These are phyloP conservation scores for Leptobrachium leishanense DNA, from an alignment of 2,113 vertebrate species.

Conservation along the genomic window DNA sequence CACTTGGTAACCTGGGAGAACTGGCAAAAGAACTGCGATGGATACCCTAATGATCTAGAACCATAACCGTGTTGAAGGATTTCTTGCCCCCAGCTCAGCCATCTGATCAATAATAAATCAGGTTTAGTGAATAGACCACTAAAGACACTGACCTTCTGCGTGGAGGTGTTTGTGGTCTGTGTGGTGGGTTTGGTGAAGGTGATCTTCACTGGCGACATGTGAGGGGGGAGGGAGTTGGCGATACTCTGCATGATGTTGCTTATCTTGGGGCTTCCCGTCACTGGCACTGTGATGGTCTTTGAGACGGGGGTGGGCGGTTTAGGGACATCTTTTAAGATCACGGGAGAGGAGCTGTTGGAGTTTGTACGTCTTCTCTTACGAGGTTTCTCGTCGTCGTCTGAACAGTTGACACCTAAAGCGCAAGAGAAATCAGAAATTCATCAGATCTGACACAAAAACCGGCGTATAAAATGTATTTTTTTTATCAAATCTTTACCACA, in stretches of 20 bases:
- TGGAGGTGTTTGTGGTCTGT: conserved; percentile 90
- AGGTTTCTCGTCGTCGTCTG: conserved; percentile 96
- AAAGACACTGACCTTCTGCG: conserved; percentile 84
- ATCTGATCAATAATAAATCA: too few species aligned
- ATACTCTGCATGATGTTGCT: conserved; percentile 99
- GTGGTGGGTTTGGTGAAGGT: conserved; percentile 97
- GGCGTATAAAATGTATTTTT: too few species aligned
- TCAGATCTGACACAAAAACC: too few species aligned
- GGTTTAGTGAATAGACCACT: background rate
- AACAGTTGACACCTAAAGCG: conserved; percentile 88
- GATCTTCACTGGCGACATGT: conserved; percentile 98
- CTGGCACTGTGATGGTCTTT: conserved; percentile 88
- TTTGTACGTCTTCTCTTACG: conserved; percentile 94
- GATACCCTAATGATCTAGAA: too few species aligned
- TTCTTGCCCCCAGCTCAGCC: too few species aligned
- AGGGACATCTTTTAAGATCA: conserved; percentile 91
- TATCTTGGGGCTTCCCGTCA: conserved; percentile 95
- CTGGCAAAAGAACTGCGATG: too few species aligned
- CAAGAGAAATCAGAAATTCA: conserved; percentile 19
- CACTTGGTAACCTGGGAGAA: too few species aligned
- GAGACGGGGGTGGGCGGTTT: conserved; percentile 82
- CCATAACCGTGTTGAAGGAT: too few species aligned
- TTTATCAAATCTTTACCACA: too few species aligned
- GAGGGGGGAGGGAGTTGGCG: conserved; percentile 93
- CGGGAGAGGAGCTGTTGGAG: conserved; percentile 91